Base-by-base conservation (phyloP, 2,888 invertebrate species). In the Pecten maximus region DNA sequence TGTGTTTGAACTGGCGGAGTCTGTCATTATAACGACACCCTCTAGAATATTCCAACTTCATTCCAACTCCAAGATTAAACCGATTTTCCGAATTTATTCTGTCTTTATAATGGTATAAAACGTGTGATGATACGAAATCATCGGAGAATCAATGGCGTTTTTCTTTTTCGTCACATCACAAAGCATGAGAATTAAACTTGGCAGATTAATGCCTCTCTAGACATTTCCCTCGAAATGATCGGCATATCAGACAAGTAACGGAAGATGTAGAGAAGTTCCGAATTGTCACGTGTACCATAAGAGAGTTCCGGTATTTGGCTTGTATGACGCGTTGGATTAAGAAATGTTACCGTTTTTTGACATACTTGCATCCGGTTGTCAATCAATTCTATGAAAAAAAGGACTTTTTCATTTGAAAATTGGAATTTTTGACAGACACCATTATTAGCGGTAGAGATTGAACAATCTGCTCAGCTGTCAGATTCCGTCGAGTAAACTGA, bases 61-160 rank as follows among this genome's bases (percentile, higher is more conserved):
- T 74, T 74, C 35, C 19, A 74, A 28, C 12, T 8, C 23, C 35
- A 28, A 74, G 74, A 74, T 74, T 74, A 74, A 74, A 74, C 74
- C 74, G 74, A 74, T 74, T 74, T 74, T 74, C 35, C 35, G 74
- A 28, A 74, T 74, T 74, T 35, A 28, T 74, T 74, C 35, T 74
- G 74, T 74, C 74, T 35, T 74, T 74, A 74, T 15, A 35, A 74
- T 23, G 28, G 74, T 35, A 74, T 74, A 35, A 74, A 74, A 74
- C 35, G 74, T 35, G 28, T 35, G 74, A 74, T 74, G 74, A 74
- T 12, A 35, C 35, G 35, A 35, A 8, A 28, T 16, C 74, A 35
- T 74, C 35, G 16, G 74, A 74, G 74, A 74, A 74, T 74, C 74
- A 74, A 35, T 28, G 44, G 2, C 28, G 2, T 28, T 28, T 74